Conservation (phyloP, 2,888 invertebrate genomes). For the Tenthredo livida region DNA sequence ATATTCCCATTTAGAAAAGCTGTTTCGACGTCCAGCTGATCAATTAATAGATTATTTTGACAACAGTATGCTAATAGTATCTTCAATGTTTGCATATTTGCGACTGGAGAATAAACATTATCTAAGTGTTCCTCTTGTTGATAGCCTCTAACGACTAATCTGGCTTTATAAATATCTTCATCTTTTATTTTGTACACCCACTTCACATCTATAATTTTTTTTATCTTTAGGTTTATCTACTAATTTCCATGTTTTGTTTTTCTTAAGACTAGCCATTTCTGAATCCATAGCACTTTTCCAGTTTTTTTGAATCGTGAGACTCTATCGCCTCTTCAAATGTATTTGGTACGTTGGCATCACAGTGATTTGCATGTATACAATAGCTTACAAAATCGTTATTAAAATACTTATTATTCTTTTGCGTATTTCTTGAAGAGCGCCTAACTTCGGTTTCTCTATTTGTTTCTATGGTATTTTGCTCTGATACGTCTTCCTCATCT, state of each 20-base stretch:
- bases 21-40: slow-evolving; percentile 59
- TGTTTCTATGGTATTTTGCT: background rate
- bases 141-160: slow-evolving; percentile 53
- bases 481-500: background rate
- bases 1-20: slow-evolving; percentile 58
- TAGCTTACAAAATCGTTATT: slow-evolving; percentile 29
- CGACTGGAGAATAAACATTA: slow-evolving; percentile 51
- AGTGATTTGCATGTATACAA: slow-evolving; percentile 48
- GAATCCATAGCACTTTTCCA: slow-evolving; percentile 45
- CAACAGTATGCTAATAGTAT: slow-evolving; percentile 53
- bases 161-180: slow-evolving; percentile 46
- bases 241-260: slow-evolving; percentile 40
- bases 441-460: background rate
- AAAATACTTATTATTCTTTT: slow-evolving; percentile 11
- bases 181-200: slow-evolving; percentile 51
- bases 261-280: slow-evolving; percentile 37
- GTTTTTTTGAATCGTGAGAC: background rate
- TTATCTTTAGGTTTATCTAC: slow-evolving; percentile 52
- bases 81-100: slow-evolving; percentile 51
- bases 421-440: background rate
- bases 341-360: slow-evolving; percentile 39
- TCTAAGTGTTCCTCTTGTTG: slow-evolving; percentile 37
- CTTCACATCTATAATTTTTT: slow-evolving; percentile 45
- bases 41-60: slow-evolving; percentile 52
- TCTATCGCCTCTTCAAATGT: slow-evolving; percentile 52